These are phyloP conservation scores for Nematolebias whitei DNA, from an alignment of 2,113 vertebrate species.

Conservation along the genomic window DNA sequence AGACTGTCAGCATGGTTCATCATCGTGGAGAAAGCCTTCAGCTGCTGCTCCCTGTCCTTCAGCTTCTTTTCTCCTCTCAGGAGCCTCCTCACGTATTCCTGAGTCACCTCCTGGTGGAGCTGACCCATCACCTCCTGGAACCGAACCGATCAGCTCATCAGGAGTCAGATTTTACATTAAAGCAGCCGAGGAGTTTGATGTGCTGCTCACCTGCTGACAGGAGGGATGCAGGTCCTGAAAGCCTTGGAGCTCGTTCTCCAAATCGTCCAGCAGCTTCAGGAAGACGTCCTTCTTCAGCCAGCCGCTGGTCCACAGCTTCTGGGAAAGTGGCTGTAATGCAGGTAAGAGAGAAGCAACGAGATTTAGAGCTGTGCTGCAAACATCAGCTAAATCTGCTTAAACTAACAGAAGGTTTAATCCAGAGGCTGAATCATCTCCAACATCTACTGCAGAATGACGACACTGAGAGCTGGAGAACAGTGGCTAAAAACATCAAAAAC, in stretches of 20 bases:
- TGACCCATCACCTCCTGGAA: constrained; percentile 74
- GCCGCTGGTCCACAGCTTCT: constrained; percentile 80
- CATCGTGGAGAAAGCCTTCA: constrained; percentile 68
- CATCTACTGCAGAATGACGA: too few species aligned
- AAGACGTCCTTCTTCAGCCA: constrained; percentile 79
- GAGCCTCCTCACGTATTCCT: constrained; percentile 84
- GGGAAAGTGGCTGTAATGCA: constrained; percentile 71
- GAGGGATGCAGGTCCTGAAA: constrained; percentile 43
- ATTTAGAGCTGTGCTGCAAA: too few species aligned
- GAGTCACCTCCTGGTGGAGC: constrained; percentile 79
- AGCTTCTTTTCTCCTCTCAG: constrained; percentile 82
- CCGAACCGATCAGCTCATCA: neutral
- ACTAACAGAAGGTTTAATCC: too few species aligned
- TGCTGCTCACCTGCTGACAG: constrained; percentile 58
- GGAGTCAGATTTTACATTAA: neutral
- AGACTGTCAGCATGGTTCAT: constrained; percentile 69
- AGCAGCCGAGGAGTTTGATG: neutral
- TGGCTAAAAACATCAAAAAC: too few species aligned
- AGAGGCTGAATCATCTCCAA: too few species aligned
- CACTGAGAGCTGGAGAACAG: too few species aligned
- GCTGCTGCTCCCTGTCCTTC: constrained; percentile 74
- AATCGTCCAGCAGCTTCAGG: constrained; percentile 72
- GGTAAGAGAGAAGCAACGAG: neutral
- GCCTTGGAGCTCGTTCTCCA: constrained; percentile 57
- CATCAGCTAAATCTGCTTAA: too few species aligned